phyloP scores from a whole-genome alignment of 2,888 invertebrate species.

The Acanthopleura granulata region DNA sequence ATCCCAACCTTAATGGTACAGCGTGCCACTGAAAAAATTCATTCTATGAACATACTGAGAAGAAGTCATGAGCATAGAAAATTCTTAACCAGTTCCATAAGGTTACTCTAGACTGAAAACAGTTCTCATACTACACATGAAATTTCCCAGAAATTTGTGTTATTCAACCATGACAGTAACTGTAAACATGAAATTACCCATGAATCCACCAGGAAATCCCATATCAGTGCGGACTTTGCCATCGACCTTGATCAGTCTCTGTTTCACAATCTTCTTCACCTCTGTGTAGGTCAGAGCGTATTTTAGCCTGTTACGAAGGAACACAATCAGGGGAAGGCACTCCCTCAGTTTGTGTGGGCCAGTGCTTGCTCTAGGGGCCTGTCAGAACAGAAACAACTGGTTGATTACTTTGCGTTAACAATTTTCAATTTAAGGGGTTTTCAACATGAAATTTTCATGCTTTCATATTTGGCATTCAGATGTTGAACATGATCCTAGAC shows the following conservation, averaged over 20 bases:
- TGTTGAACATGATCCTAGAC: too few relatives aligned
- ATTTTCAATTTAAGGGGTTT: too few relatives aligned
- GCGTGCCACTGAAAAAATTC: background rate
- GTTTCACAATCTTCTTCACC: constrained; percentile 98
- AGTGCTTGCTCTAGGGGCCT: constrained; percentile 95
- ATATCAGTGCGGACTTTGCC: constrained; percentile 98
- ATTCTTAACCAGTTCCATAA: too few relatives aligned
- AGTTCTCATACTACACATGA: too few relatives aligned
- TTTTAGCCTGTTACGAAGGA: constrained; percentile 96
- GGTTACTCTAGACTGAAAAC: background rate
- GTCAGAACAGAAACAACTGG: constrained; percentile 8
- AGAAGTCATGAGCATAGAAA: too few relatives aligned
- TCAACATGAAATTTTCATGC: too few relatives aligned
- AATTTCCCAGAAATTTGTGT: background rate
- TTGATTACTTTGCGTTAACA: too few relatives aligned
- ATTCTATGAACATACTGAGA: too few relatives aligned
- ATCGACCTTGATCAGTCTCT: constrained; percentile 97
- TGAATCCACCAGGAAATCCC: constrained; percentile 97
- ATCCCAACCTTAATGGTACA: too few relatives aligned
- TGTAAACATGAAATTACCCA: constrained; percentile 83
- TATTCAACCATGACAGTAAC: background rate
- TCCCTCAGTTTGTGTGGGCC: constrained; percentile 99
- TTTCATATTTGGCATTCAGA: too few relatives aligned
- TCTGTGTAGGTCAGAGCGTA: constrained; percentile 97
- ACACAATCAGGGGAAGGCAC: constrained; percentile 95